Percentiles rank a stretch among this genome's conserved stretches.
Conservation (phyloP, 2,797 vertebrate genomes). For the Parambassis ranga region DNA sequence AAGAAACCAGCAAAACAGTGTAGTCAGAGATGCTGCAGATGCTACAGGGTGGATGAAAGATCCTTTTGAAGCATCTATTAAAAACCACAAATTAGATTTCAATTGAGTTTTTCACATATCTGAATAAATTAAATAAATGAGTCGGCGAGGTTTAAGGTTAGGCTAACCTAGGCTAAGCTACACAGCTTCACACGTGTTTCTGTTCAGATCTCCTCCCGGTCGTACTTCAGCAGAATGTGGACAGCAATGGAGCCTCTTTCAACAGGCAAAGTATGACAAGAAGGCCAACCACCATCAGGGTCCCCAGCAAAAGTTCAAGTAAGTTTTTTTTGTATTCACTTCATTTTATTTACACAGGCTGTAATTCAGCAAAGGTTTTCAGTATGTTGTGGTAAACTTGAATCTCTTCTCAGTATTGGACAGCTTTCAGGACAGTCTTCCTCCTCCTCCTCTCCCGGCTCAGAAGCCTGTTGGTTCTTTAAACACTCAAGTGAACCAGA, state of each 20-base stretch:
- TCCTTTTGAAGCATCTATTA: too few relatives aligned
- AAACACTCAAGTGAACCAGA: constrained; percentile 42
- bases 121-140: too few relatives aligned
- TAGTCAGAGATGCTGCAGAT: too few relatives aligned
- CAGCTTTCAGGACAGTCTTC: constrained; percentile 74
- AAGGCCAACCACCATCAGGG: constrained; percentile 94
- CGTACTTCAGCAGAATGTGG: constrained; percentile 73
- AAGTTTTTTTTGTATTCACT: too few relatives aligned
- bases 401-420: constrained; percentile 74
- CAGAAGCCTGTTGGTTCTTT: constrained; percentile 86
- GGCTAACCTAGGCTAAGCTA: too few relatives aligned
- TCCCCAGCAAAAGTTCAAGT: constrained; percentile 84
- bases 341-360: background rate
- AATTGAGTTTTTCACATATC: too few relatives aligned
- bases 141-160: too few relatives aligned
- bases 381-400: background rate
- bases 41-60: too few relatives aligned
- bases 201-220: constrained; percentile 58
- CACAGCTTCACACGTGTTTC: constrained; percentile 13
- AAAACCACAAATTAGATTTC: too few relatives aligned
- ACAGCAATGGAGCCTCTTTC: constrained; percentile 42
- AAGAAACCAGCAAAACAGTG: too few relatives aligned
- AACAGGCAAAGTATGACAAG: constrained; percentile 60
- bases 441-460: constrained; percentile 85
- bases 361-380: background rate